Evolutionary conservation across 2,888 invertebrate species (phyloP), one percentile per base, ranked within the genome.

Genomic region (Oligia fasciuncula): DNA sequence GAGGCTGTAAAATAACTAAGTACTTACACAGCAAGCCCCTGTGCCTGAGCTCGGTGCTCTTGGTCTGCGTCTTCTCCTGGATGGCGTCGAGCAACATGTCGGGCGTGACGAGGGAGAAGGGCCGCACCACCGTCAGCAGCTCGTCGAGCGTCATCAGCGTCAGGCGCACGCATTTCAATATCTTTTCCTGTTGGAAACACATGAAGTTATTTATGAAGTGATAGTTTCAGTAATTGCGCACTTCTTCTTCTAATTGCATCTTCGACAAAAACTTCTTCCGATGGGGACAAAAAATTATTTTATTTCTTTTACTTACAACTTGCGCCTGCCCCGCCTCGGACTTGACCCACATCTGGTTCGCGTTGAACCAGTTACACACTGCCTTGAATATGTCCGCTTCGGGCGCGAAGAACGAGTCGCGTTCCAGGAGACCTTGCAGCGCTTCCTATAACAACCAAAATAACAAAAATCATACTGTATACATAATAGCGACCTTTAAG

Each of bases 311-410:
- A 76, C 76, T 67, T 43, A 73, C 96, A 87, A 95, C 95, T 88
- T 98, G 91, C 94, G 97, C 90, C 87, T 98, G 89, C 91, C 97
- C 97, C 97, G 97, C 88, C 97, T 97, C 90, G 95, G 97, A 92
- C 98, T 97, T 94, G 97, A 98, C 97, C 91, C 97, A 97, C 83
- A 97, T 97, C 80, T 97, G 97, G 96, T 99, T 99, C 51, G 98
- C 97, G 88, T 97, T 98, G 89, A 98, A 98, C 99, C 99, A 99
- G 79, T 97, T 97, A 93, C 98, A 97, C 0, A 99, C 98, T 0
- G 99, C 98, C 90, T 98, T 97, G 96, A 99, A 99, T 87, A 99
- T 99, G 90, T 99, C 98, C 63, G 99, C 98, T 96, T 99, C 99
- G 0, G 98, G 98, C 0, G 99, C 99, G 97, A 98, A 99, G 96